These are phyloP conservation scores for Tetropium fuscum DNA, from an alignment of 2,888 invertebrate genomes.

Conservation along the genomic window DNA sequence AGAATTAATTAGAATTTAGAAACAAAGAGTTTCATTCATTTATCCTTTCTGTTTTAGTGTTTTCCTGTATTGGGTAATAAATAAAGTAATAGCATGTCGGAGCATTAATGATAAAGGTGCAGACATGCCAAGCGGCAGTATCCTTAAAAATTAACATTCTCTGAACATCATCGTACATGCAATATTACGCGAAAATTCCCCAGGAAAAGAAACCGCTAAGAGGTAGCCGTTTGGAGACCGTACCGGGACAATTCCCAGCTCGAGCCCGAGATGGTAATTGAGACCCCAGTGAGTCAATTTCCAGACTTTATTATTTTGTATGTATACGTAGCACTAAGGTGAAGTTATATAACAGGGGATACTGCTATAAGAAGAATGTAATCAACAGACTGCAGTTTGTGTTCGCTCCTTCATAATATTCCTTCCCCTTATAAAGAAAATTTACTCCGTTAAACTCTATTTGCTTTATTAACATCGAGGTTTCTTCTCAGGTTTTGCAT, in stretches of 20 bases:
- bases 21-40: too few relatives aligned
- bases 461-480: constrained; percentile 17
- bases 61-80: too few relatives aligned
- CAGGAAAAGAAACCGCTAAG: constrained; percentile 21
- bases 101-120: too few relatives aligned
- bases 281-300: constrained; percentile 21
- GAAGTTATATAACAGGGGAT: constrained; percentile 17
- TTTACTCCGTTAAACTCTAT: constrained; percentile 17
- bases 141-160: constrained; percentile 17
- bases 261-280: constrained; percentile 24
- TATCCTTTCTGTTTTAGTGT: too few relatives aligned
- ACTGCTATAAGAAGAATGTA: constrained; percentile 17
- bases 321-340: constrained; percentile 8
- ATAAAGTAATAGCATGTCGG: too few relatives aligned
- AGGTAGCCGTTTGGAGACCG: constrained; percentile 14
- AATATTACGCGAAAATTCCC: constrained; percentile 14
- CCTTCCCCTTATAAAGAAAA: constrained; percentile 12
- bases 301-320: constrained; percentile 23
- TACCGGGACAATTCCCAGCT: constrained; percentile 19
- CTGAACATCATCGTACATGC: constrained; percentile 11
- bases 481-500: constrained; percentile 19
- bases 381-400: constrained; percentile 27
- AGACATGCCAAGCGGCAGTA: too few relatives aligned
- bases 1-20: too few relatives aligned
- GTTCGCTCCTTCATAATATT: constrained; percentile 22